These are phyloP conservation scores for Myotis planiceps DNA, from an alignment of 2,797 vertebrate genomes.

Conservation along the genomic window DNA sequence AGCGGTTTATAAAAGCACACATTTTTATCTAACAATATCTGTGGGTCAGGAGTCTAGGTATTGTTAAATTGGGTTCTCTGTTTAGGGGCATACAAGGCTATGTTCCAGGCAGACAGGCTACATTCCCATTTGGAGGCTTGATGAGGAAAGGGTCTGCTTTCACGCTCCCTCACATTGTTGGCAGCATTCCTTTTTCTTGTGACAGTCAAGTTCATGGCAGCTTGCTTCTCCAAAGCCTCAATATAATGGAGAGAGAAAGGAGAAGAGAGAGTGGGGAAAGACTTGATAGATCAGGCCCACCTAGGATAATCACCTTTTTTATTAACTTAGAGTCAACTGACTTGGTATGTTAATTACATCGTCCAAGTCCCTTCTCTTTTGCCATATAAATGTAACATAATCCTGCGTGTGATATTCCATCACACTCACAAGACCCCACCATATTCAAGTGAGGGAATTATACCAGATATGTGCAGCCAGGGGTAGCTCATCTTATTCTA, in stretches of 20 bases:
- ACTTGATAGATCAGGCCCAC: not conserved
- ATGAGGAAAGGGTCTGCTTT: not conserved
- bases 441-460: not conserved
- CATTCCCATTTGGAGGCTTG: not conserved
- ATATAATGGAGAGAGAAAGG: not conserved
- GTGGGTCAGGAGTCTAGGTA: not conserved
- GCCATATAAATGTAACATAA: not conserved
- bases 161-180: not conserved
- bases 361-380: not conserved
- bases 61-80: not conserved
- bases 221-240: not conserved
- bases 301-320: not conserved
- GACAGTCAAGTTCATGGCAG: not conserved
- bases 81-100: not conserved
- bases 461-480: not conserved
- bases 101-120: not conserved
- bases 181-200: not conserved
- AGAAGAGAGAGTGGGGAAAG: not conserved
- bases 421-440: not conserved
- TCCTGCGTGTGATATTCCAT: not conserved
- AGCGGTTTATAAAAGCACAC: not conserved
- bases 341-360: not conserved
- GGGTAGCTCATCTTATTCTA: not conserved
- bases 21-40: not conserved
- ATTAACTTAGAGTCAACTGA: not conserved